Evolutionary conservation across 2,888 invertebrate genomes (phyloP).

Genomic region (Hirtodrosophila duncani): DNA sequence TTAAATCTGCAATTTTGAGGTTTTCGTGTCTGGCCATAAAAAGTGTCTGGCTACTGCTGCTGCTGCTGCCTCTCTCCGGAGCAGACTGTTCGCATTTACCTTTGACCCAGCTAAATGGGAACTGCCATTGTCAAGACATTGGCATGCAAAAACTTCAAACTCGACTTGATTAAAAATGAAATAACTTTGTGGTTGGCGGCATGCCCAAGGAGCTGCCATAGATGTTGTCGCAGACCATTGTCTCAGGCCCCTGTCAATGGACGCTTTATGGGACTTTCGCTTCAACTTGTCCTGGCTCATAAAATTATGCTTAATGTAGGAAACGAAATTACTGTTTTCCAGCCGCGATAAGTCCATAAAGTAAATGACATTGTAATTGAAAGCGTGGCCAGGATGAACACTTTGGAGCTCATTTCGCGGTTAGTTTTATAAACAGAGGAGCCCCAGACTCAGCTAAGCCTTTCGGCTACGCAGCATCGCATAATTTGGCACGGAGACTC

Average conservation of each 20-base stretch:
- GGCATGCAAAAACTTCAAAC: slow-evolving; percentile 46
- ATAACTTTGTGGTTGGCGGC: slow-evolving; percentile 34
- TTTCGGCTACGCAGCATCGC: slow-evolving; percentile 38
- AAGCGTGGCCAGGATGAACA: slow-evolving; percentile 51
- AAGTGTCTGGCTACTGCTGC: slow-evolving; percentile 74
- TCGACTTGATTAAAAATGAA: slow-evolving; percentile 55
- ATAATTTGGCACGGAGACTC: slow-evolving; percentile 55
- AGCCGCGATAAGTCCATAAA: slow-evolving; percentile 41
- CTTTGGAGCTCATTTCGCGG: background rate
- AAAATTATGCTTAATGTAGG: slow-evolving; percentile 78
- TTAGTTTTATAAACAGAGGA: slow-evolving; percentile 26
- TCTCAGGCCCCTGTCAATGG: slow-evolving; percentile 40
- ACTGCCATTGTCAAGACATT: slow-evolving; percentile 25
- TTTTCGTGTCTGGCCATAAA: slow-evolving; percentile 73
- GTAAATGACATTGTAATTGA: slow-evolving; percentile 77
- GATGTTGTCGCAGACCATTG: slow-evolving; percentile 14
- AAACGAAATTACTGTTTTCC: slow-evolving; percentile 75
- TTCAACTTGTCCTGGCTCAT: slow-evolving; percentile 56
- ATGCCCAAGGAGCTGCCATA: background rate
- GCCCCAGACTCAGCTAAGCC: slow-evolving; percentile 4
- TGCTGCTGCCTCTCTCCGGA: slow-evolving; percentile 10
- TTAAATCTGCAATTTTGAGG: slow-evolving; percentile 76
- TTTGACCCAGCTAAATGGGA: slow-evolving; percentile 63
- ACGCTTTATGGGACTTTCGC: slow-evolving; percentile 53
- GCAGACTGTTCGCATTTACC: slow-evolving; percentile 48